phyloP scores from a whole-genome alignment of 2,888 invertebrate species.

The Timandra comae region DNA sequence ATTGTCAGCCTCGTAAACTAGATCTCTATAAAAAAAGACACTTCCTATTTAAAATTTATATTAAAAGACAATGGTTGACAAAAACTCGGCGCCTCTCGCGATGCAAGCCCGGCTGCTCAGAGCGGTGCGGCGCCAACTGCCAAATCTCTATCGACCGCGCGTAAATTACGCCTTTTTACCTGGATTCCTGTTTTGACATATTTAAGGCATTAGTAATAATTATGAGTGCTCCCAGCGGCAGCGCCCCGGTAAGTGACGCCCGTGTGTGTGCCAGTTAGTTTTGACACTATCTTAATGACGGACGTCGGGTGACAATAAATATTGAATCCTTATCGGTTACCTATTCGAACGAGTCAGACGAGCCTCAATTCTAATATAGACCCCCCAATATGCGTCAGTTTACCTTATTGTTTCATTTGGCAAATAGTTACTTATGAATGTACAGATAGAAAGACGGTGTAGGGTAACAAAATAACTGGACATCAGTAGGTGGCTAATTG shows the following conservation, averaged over 20 bases:
- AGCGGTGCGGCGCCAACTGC: slow-evolving; percentile 71
- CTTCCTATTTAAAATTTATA: slow-evolving; percentile 77
- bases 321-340: slow-evolving; percentile 69
- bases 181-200: slow-evolving; percentile 78
- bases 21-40: slow-evolving; percentile 76
- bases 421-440: slow-evolving; percentile 19
- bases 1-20: slow-evolving; percentile 75
- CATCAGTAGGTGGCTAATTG: slow-evolving; percentile 54
- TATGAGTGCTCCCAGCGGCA: slow-evolving; percentile 69
- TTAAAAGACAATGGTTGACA: slow-evolving; percentile 75
- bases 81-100: slow-evolving; percentile 73
- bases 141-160: slow-evolving; percentile 75
- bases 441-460: slow-evolving; percentile 16
- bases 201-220: slow-evolving; percentile 78
- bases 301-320: slow-evolving; percentile 74
- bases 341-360: slow-evolving; percentile 59
- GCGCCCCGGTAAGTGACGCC: slow-evolving; percentile 56
- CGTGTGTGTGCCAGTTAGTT: slow-evolving; percentile 63
- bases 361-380: slow-evolving; percentile 59
- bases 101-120: slow-evolving; percentile 42
- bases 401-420: slow-evolving; percentile 20
- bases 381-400: slow-evolving; percentile 54
- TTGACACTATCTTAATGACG: slow-evolving; percentile 77
- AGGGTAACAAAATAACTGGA: slow-evolving; percentile 24
- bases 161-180: slow-evolving; percentile 77